Conservation (phyloP, 2,888 invertebrate species). For the Phyllotreta cruciferae region DNA sequence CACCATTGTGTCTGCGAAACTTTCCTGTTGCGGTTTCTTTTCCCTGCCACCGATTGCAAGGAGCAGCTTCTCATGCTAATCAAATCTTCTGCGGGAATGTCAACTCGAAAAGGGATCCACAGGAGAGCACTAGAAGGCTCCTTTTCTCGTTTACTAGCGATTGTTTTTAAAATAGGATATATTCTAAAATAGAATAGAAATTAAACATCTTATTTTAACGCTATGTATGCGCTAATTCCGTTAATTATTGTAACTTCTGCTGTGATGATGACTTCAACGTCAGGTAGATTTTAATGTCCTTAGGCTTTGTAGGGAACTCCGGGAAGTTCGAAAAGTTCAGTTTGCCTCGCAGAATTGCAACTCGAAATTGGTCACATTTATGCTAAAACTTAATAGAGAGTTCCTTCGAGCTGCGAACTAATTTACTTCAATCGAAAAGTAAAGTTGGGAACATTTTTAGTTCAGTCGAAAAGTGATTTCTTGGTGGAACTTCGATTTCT, state of each 20-base stretch:
- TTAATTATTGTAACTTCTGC: conserved; percentile 17
- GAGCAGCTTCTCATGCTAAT: conserved; percentile 14
- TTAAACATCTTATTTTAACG: too few species aligned
- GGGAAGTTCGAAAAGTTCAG: conserved; percentile 16
- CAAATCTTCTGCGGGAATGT: too few species aligned
- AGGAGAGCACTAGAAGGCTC: too few species aligned
- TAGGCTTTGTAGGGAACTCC: conserved; percentile 17
- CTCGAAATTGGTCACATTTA: conserved; percentile 15
- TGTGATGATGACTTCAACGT: conserved; percentile 14
- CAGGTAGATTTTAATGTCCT: conserved; percentile 19
- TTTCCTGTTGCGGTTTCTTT: conserved; percentile 30
- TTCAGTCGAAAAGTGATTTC: too few species aligned
- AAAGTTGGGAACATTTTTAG: background rate
- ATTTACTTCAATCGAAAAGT: conserved; percentile 6
- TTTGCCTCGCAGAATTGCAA: background rate
- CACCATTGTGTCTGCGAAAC: conserved; percentile 29
- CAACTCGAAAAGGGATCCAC: too few species aligned
- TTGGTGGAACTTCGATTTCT: too few species aligned
- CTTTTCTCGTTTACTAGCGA: too few species aligned
- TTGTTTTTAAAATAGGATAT: too few species aligned
- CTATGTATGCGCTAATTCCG: background rate
- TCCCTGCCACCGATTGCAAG: conserved; percentile 9
- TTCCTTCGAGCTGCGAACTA: background rate
- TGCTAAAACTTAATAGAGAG: conserved; percentile 9
- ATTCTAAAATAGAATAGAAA: too few species aligned